Conservation (phyloP, 2,797 vertebrate species). For the Kryptolebias ocellatus region DNA sequence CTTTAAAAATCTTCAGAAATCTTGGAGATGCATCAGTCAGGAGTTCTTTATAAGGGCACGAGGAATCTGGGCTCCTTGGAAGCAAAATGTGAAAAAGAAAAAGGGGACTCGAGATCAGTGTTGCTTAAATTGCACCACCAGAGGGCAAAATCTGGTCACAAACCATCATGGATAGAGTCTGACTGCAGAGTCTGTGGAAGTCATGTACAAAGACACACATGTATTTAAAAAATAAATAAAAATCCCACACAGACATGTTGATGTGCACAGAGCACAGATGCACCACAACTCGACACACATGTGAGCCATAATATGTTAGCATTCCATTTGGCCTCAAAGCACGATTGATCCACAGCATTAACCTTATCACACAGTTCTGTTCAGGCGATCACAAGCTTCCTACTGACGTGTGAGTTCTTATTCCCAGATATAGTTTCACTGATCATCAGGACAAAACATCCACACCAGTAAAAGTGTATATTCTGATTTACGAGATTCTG, state of each 20-base stretch:
- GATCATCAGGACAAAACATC: constrained; percentile 23
- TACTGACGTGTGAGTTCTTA: background rate
- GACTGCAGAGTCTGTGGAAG: background rate
- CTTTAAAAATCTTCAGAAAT: background rate
- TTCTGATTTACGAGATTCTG: constrained; percentile 37
- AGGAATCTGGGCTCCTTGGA: background rate
- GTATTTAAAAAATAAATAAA: constrained; percentile 6
- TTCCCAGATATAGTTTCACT: constrained; percentile 17
- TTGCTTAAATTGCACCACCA: constrained; percentile 68
- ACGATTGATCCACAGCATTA: constrained; percentile 29
- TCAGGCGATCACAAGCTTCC: background rate
- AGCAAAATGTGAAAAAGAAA: background rate
- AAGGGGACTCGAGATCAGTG: constrained; percentile 30
- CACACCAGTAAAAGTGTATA: constrained; percentile 46
- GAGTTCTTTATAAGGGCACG: background rate
- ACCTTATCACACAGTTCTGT: constrained; percentile 23
- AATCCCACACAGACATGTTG: constrained; percentile 1
- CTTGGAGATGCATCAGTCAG: background rate
- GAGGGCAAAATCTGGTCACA: constrained; percentile 81
- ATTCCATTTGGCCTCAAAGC: constrained; percentile 30
- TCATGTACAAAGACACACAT: constrained; percentile 15
- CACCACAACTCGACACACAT: constrained; percentile 5
- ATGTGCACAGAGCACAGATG: constrained; percentile 27
- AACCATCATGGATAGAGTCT: constrained; percentile 47
- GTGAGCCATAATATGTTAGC: constrained; percentile 25